Percentiles rank a stretch among this genome's conserved stretches.
phyloP scores from a whole-genome alignment of 1,140 invertebrate species.

The Onthophagus taurus region DNA sequence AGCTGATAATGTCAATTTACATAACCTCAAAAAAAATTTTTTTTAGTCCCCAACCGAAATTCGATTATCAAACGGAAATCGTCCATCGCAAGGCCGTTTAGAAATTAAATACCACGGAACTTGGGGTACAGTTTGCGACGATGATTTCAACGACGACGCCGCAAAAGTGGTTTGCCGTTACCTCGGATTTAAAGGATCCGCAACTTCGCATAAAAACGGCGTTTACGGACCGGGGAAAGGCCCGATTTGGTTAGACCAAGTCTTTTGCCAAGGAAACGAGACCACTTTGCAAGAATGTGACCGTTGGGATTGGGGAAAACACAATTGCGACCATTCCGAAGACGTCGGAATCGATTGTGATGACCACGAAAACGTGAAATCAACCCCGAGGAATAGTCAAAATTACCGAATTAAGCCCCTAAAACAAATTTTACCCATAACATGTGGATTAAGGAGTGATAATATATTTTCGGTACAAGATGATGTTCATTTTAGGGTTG shows the following conservation, averaged over 20 bases:
- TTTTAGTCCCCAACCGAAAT: conserved; percentile 47
- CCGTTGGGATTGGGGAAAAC: conserved; percentile 57
- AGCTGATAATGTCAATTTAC: too few relatives aligned
- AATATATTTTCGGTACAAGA: conserved; percentile 38
- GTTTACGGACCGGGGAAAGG: conserved; percentile 45
- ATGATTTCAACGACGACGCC: conserved; percentile 57
- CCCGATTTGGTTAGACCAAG: conserved; percentile 66
- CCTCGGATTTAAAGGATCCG: conserved; percentile 49
- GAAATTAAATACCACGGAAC: conserved; percentile 59
- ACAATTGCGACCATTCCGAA: conserved; percentile 66
- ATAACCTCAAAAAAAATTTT: too few relatives aligned
- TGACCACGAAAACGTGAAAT: conserved; percentile 7
- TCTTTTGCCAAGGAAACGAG: conserved; percentile 62
- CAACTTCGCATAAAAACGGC: conserved; percentile 43
- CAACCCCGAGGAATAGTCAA: not conserved
- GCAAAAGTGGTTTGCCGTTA: conserved; percentile 57
- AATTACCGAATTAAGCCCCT: conserved; percentile 15
- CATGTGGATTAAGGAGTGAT: conserved; percentile 42
- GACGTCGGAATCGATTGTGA: conserved; percentile 60
- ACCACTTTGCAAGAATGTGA: conserved; percentile 50
- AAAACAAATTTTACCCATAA: conserved; percentile 35
- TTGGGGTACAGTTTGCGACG: conserved; percentile 74
- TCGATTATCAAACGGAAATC: conserved; percentile 51
- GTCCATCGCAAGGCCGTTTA: conserved; percentile 50
- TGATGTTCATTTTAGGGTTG: conserved; percentile 43